Evolutionary conservation across 1,140 invertebrate species (phyloP).

Genomic region (Drosophila pseudoobscura): DNA sequence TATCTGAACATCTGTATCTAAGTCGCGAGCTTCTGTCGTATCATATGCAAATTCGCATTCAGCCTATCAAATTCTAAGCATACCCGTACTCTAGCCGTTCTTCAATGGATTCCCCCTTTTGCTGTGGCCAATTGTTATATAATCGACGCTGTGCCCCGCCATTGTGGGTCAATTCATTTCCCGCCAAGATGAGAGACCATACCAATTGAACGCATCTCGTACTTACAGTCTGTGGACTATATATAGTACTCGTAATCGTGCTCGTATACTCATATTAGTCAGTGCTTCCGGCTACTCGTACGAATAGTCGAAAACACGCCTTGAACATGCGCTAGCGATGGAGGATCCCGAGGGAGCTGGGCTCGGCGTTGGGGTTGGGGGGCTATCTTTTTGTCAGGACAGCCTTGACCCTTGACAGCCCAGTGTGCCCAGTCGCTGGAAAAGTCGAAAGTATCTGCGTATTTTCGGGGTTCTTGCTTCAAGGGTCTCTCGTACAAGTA

Average conservation of each 20-base stretch:
- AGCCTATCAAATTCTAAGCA: too few species aligned
- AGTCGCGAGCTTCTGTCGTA: too few species aligned
- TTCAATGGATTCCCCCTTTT: not conserved
- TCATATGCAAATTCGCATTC: too few species aligned
- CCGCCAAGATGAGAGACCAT: conserved; percentile 1
- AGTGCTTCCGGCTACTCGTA: conserved; percentile 24
- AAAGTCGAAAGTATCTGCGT: too few species aligned
- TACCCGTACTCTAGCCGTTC: not conserved
- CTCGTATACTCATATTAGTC: conserved; percentile 13
- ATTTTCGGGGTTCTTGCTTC: not conserved
- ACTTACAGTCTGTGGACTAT: not conserved
- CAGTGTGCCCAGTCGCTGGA: too few species aligned
- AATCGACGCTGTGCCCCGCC: conserved; percentile 22
- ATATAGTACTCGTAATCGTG: not conserved
- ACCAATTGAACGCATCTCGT: conserved; percentile 23
- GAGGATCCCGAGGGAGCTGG: not conserved
- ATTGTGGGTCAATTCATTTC: conserved; percentile 41
- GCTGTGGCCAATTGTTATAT: conserved; percentile 27
- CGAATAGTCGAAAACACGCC: conserved; percentile 12
- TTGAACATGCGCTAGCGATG: not conserved
- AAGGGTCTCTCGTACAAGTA: too few species aligned
- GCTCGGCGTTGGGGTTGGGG: not conserved
- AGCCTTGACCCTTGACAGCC: not conserved
- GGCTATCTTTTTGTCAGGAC: not conserved
- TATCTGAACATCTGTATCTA: too few species aligned